Conservation (phyloP, 1,140 invertebrate genomes). For the Episyrphus balteatus region DNA sequence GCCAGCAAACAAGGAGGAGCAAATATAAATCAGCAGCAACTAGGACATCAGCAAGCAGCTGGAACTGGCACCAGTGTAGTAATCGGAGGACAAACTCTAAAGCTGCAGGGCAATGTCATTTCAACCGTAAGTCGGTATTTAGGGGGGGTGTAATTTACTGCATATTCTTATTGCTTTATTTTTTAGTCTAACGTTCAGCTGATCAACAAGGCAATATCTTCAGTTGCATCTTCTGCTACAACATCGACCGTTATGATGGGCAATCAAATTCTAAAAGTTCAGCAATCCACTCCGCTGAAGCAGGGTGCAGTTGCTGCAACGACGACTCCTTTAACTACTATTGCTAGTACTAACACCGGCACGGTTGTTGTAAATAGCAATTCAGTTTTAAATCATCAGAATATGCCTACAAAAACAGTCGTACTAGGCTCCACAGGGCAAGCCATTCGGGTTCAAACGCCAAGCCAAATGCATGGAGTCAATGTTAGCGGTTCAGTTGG, state of each 20-base stretch:
- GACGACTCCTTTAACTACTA: neutral
- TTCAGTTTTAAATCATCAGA: neutral
- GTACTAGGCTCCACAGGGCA: slow-evolving; percentile 23
- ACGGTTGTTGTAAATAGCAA: slow-evolving; percentile 3
- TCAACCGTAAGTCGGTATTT: too few species aligned
- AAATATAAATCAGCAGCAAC: neutral
- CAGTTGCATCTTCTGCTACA: slow-evolving; percentile 7
- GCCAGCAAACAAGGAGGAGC: slow-evolving; percentile 42
- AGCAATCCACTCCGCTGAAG: slow-evolving; percentile 11
- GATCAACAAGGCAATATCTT: neutral
- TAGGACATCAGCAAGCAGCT: slow-evolving; percentile 10
- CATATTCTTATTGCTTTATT: neutral
- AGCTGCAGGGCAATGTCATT: slow-evolving; percentile 18
- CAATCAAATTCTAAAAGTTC: slow-evolving; percentile 30
- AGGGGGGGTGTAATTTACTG: too few species aligned
- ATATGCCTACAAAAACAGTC: slow-evolving; percentile 14
- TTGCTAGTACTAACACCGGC: slow-evolving; percentile 1
- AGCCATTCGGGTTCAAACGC: slow-evolving; percentile 19
- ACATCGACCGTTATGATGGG: slow-evolving; percentile 38
- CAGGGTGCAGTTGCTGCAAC: slow-evolving; percentile 1
- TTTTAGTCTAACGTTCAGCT: slow-evolving; percentile 14
- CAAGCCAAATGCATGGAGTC: neutral
- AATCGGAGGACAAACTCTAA: slow-evolving; percentile 33
- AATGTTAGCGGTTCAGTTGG: neutral
- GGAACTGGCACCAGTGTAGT: slow-evolving; percentile 16